Evolutionary conservation across 1,140 invertebrate species (phyloP).

Genomic region (Drosophila lacteicornis): DNA sequence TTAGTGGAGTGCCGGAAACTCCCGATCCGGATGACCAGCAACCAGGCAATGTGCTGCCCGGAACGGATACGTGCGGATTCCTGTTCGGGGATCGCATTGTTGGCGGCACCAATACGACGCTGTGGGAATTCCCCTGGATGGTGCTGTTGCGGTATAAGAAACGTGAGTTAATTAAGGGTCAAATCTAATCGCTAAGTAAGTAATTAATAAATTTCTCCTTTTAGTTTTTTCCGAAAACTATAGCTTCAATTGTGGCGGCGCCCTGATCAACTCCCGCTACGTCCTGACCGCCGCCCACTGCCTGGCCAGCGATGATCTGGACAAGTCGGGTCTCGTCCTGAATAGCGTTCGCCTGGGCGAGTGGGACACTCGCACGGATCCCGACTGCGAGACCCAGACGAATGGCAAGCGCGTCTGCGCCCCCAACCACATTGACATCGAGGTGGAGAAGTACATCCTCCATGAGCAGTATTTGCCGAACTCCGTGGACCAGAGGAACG

Average conservation of each 20-base stretch:
- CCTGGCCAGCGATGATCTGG: slow-evolving; percentile 86
- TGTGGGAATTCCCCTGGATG: slow-evolving; percentile 91
- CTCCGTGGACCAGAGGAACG: slow-evolving; percentile 87
- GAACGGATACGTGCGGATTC: slow-evolving; percentile 83
- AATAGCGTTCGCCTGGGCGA: slow-evolving; percentile 79
- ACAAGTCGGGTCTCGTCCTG: slow-evolving; percentile 80
- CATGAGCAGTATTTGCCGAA: slow-evolving; percentile 89
- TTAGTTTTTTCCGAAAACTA: slow-evolving; percentile 34
- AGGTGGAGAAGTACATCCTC: slow-evolving; percentile 87
- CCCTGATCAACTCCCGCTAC: slow-evolving; percentile 86
- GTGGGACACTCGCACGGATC: slow-evolving; percentile 68
- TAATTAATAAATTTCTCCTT: background rate
- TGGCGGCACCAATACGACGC: slow-evolving; percentile 87
- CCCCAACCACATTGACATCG: slow-evolving; percentile 87
- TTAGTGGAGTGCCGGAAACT: background rate
- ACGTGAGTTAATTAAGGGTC: slow-evolving; percentile 41
- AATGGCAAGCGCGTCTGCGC: slow-evolving; percentile 84
- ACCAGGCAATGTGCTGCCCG: slow-evolving; percentile 63
- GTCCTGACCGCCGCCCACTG: slow-evolving; percentile 87
- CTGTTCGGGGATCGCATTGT: slow-evolving; percentile 86
- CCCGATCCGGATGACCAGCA: slow-evolving; percentile 1
- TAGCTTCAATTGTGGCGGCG: slow-evolving; percentile 86
- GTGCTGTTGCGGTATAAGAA: slow-evolving; percentile 85
- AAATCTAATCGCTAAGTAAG: too few species aligned
- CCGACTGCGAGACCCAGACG: slow-evolving; percentile 72